These are phyloP conservation scores for Drosophila ambigua DNA, from an alignment of 1,140 invertebrate genomes.

Conservation along the genomic window DNA sequence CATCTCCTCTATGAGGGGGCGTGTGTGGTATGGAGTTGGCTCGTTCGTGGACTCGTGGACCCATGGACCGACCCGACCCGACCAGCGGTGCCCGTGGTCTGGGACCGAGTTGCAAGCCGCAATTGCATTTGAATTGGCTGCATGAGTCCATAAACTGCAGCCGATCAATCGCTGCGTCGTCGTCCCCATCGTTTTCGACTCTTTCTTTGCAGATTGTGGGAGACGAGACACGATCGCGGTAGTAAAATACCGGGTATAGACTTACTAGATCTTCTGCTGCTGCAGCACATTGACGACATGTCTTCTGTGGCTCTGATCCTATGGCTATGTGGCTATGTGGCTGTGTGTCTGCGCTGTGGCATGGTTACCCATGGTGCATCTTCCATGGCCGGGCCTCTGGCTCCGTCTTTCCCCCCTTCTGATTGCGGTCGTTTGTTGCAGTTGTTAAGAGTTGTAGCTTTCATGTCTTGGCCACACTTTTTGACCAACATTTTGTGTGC, in stretches of 20 bases:
- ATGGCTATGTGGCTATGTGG: slow-evolving; percentile 26
- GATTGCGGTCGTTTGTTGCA: slow-evolving; percentile 80
- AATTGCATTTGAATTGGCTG: slow-evolving; percentile 83
- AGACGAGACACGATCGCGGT: slow-evolving; percentile 78
- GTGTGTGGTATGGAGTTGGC: slow-evolving; percentile 57
- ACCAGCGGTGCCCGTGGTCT: slow-evolving; percentile 3
- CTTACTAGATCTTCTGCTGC: slow-evolving; percentile 69
- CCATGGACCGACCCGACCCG: slow-evolving; percentile 2
- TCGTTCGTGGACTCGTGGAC: no score
- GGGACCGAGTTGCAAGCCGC: slow-evolving; percentile 47
- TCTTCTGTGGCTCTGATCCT: slow-evolving; percentile 44
- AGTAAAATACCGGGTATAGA: slow-evolving; percentile 79
- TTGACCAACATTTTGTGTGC: slow-evolving; percentile 80
- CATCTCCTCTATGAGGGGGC: slow-evolving; percentile 60
- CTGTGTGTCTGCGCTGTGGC: no score
- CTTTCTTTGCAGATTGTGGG: slow-evolving; percentile 49
- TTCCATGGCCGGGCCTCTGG: slow-evolving; percentile 20
- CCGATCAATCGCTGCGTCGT: slow-evolving; percentile 76
- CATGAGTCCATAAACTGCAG: slow-evolving; percentile 83
- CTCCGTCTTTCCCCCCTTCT: slow-evolving; percentile 26
- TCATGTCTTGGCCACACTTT: slow-evolving; percentile 83
- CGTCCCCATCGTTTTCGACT: slow-evolving; percentile 13
- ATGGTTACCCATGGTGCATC: slow-evolving; percentile 22
- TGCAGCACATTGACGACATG: slow-evolving; percentile 76
- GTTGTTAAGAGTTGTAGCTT: slow-evolving; percentile 82